A percentile compares a stretch with the other conserved stretches of the same genome.
Conservation (phyloP, 2,888 invertebrate genomes). For the Mythimna albipuncta region DNA sequence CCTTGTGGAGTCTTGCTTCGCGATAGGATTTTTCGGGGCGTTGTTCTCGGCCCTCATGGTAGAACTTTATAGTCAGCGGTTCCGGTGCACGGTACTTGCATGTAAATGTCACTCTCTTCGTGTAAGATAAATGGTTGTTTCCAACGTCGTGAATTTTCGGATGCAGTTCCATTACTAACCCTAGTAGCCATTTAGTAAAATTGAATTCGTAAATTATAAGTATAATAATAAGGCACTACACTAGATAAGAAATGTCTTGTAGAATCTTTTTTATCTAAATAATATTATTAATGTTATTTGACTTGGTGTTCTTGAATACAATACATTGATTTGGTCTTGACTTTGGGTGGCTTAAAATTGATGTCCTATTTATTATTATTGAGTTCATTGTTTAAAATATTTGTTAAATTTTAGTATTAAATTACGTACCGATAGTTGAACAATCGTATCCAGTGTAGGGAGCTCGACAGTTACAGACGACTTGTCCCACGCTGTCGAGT, state of each 20-base stretch:
- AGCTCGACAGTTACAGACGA: slow-evolving; percentile 93
- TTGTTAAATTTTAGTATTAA: background rate
- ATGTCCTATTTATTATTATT: background rate
- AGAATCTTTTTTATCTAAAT: background rate
- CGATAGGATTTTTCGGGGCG: slow-evolving; percentile 73
- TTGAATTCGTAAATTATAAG: slow-evolving; percentile 39
- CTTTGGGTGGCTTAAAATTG: background rate
- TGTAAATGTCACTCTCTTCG: slow-evolving; percentile 76
- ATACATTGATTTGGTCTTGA: background rate
- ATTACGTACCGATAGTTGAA: slow-evolving; percentile 77
- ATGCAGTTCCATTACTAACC: slow-evolving; percentile 86
- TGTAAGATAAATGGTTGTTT: slow-evolving; percentile 62
- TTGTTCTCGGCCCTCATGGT: slow-evolving; percentile 75
- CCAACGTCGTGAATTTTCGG: slow-evolving; percentile 77
- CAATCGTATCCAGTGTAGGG: slow-evolving; percentile 94
- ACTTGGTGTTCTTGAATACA: background rate
- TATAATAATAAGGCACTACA: background rate
- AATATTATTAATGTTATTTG: background rate
- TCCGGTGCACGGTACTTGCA: slow-evolving; percentile 86
- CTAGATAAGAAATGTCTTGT: background rate
- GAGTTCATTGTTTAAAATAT: background rate
- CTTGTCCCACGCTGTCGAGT: slow-evolving; percentile 88
- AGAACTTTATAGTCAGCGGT: slow-evolving; percentile 83
- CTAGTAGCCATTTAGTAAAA: slow-evolving; percentile 71
- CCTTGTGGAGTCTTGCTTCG: slow-evolving; percentile 74